Conservation (phyloP, 2,113 vertebrate genomes). For the Lasiurus cinereus region DNA sequence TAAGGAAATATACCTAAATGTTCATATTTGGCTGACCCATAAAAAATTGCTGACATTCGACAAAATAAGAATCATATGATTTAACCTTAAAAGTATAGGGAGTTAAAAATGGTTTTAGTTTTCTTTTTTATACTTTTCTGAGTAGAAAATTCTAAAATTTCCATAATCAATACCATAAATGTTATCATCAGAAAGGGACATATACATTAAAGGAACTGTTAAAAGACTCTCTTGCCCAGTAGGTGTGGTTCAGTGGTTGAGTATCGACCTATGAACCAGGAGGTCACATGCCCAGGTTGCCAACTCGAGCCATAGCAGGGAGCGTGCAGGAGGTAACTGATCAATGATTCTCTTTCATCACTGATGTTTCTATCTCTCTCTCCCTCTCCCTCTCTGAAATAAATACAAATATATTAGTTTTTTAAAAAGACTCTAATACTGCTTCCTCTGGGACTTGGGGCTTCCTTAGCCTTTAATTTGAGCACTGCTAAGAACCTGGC, state of each 20-base stretch:
- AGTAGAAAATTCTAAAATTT: constrained; percentile 35
- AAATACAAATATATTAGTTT: no score
- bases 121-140: constrained; percentile 2
- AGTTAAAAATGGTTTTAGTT: not conserved
- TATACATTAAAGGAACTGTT: not conserved
- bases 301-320: no score
- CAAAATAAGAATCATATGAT: not conserved
- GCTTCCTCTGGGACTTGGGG: not conserved
- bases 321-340: no score
- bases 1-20: not conserved
- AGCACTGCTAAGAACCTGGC: not conserved
- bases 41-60: not conserved
- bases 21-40: not conserved
- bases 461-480: not conserved
- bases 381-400: no score
- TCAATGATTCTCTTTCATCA: no score
- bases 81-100: not conserved
- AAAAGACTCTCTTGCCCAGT: not conserved
- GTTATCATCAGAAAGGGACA: constrained; percentile 29
- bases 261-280: no score
- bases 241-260: no score
- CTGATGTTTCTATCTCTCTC: no score
- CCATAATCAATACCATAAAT: not conserved
- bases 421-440: not conserved
- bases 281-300: no score